A percentile compares a stretch with the other conserved stretches of the same genome.
phyloP scores from a whole-genome alignment of 2,113 vertebrate species.

The Alaudala cheleensis region DNA sequence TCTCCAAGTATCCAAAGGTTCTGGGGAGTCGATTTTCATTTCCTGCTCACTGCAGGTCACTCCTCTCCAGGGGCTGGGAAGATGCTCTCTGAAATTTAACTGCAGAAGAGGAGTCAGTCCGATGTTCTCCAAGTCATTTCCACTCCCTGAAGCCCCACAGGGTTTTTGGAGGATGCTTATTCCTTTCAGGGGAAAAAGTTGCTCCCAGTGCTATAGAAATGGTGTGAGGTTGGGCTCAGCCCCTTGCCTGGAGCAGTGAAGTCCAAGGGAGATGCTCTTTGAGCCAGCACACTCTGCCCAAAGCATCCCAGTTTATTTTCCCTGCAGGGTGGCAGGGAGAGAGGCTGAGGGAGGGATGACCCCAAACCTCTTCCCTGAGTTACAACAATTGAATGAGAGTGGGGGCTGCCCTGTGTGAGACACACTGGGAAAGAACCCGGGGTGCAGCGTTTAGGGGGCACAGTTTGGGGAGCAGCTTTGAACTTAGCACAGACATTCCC shows the following conservation, averaged over 20 bases:
- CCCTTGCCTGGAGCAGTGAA: neutral
- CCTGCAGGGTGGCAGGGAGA: neutral
- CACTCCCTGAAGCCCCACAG: neutral
- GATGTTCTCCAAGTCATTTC: neutral
- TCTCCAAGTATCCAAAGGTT: neutral
- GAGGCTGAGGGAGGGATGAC: rapidly evolving
- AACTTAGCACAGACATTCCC: neutral
- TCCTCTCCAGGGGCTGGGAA: neutral
- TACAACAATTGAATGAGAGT: rapidly evolving
- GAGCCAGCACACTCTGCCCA: neutral
- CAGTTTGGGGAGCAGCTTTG: neutral
- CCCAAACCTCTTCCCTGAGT: neutral
- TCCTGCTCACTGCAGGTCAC: neutral
- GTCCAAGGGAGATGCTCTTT: neutral
- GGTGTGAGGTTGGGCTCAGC: neutral
- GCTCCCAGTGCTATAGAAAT: neutral
- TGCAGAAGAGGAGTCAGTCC: neutral
- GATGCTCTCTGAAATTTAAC: neutral
- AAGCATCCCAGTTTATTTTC: neutral
- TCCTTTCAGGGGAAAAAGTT: neutral
- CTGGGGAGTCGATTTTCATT: neutral
- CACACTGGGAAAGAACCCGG: rapidly evolving
- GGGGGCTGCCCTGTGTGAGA: neutral
- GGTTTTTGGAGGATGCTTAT: neutral
- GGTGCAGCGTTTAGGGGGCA: rapidly evolving